Conservation (phyloP, 2,888 invertebrate genomes). For the Aplocera efformata region DNA sequence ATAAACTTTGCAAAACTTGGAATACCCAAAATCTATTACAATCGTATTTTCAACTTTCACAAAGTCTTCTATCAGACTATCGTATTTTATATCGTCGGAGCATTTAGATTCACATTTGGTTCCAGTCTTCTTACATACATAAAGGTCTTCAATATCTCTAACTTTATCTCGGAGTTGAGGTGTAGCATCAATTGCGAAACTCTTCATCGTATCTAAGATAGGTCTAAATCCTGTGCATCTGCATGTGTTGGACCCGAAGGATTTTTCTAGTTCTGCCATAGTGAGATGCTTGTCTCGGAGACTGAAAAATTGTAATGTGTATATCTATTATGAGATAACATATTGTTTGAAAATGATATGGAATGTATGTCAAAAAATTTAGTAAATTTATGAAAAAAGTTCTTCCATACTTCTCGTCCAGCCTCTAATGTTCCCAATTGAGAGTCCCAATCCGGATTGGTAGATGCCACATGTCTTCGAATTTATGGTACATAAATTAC, state of each 20-base stretch:
- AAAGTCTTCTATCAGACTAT: constrained; percentile 45
- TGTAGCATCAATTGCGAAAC: constrained; percentile 82
- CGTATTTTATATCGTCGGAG: constrained; percentile 40
- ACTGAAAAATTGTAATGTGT: constrained; percentile 45
- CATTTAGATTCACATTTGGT: constrained; percentile 52
- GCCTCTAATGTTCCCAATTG: too few species aligned
- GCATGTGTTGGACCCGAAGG: constrained; percentile 89
- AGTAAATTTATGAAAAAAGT: too few species aligned
- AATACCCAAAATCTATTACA: constrained; percentile 68
- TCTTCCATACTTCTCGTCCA: too few species aligned
- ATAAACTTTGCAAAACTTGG: constrained; percentile 72
- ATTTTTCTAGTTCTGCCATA: constrained; percentile 85
- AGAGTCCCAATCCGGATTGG: too few species aligned
- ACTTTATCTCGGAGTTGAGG: constrained; percentile 70
- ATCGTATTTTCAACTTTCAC: constrained; percentile 43
- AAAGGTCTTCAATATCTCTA: constrained; percentile 69
- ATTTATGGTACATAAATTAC: too few species aligned
- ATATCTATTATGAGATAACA: too few species aligned
- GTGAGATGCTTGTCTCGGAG: constrained; percentile 76
- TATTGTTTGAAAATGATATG: too few species aligned
- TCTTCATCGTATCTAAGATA: constrained; percentile 88
- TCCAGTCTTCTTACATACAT: constrained; percentile 39
- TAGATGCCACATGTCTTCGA: too few species aligned
- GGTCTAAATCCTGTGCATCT: constrained; percentile 90
- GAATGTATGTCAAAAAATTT: too few species aligned